Evolutionary conservation across 2,888 invertebrate genomes (phyloP).

Genomic region (Heteromyza rotundicornis): DNA sequence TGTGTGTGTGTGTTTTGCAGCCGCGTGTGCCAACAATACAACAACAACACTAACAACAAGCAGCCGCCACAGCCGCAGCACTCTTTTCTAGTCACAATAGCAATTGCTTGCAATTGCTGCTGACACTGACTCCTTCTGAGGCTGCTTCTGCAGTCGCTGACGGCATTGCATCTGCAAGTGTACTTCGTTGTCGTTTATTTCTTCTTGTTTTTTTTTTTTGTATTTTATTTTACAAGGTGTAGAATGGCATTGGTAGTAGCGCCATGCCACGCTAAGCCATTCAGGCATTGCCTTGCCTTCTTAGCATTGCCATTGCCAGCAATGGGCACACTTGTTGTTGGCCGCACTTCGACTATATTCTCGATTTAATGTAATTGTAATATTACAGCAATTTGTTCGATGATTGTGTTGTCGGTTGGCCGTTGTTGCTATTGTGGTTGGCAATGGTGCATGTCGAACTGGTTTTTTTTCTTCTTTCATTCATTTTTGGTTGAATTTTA

Average conservation of each 20-base stretch:
- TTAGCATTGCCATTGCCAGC: neutral
- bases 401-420: conserved; percentile 33
- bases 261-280: neutral
- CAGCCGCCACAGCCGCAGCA: no score
- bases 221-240: conserved; percentile 54
- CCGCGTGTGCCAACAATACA: conserved; percentile 25
- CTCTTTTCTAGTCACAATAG: conserved; percentile 1
- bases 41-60: conserved; percentile 16
- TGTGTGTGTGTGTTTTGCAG: conserved; percentile 1
- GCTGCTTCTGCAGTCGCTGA: conserved; percentile 21
- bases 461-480: no score
- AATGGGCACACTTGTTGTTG: conserved; percentile 14
- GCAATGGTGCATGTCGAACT: conserved; percentile 27
- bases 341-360: conserved; percentile 49
- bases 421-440: conserved; percentile 25
- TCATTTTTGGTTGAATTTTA: no score
- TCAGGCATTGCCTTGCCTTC: no score
- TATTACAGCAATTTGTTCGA: conserved; percentile 40
- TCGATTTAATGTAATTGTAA: conserved; percentile 57
- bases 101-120: conserved; percentile 15
- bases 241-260: conserved; percentile 56
- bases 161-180: conserved; percentile 14
- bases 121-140: conserved; percentile 25
- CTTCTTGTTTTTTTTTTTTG: conserved; percentile 36
- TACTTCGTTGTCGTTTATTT: conserved; percentile 14